Conservation (phyloP, 2,797 vertebrate genomes). For the Manis crassicaudata region DNA sequence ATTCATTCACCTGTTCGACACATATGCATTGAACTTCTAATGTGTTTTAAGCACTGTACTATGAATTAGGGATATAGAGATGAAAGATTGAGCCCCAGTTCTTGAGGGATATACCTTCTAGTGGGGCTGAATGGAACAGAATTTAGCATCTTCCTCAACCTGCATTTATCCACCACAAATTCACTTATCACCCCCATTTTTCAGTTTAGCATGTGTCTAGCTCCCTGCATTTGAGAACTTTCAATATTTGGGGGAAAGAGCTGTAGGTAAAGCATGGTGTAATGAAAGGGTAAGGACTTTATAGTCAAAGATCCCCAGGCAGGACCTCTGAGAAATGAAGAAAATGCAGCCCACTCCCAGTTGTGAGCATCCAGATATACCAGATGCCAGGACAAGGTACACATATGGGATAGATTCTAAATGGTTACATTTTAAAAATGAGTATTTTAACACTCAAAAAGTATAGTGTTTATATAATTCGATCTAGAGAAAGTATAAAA, state of each 20-base stretch:
- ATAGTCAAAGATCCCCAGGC: no score
- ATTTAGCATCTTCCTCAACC: constrained; percentile 37
- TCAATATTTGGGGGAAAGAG: neutral
- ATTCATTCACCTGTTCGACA: constrained; percentile 49
- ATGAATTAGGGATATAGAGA: constrained; percentile 1
- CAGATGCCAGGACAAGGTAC: neutral
- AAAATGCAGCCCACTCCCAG: neutral
- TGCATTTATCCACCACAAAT: neutral
- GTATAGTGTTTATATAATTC: neutral
- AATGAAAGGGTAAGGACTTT: no score
- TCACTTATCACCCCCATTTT: neutral
- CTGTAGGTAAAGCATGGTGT: neutral
- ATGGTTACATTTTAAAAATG: constrained; percentile 51
- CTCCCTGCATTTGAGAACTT: neutral
- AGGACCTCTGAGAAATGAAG: neutral
- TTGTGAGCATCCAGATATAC: constrained; percentile 1
- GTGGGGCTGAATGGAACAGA: neutral
- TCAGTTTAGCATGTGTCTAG: neutral
- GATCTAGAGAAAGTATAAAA: constrained; percentile 35
- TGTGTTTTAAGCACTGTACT: neutral
- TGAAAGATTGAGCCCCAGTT: constrained; percentile 17
- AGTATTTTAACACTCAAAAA: neutral
- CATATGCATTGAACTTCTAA: constrained; percentile 15
- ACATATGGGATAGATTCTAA: neutral
- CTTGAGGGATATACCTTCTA: neutral